A percentile compares a stretch with the other conserved stretches of the same genome.
These are phyloP conservation scores for Tetrax tetrax DNA, from an alignment of 2,113 vertebrate species.

Conservation along the genomic window DNA sequence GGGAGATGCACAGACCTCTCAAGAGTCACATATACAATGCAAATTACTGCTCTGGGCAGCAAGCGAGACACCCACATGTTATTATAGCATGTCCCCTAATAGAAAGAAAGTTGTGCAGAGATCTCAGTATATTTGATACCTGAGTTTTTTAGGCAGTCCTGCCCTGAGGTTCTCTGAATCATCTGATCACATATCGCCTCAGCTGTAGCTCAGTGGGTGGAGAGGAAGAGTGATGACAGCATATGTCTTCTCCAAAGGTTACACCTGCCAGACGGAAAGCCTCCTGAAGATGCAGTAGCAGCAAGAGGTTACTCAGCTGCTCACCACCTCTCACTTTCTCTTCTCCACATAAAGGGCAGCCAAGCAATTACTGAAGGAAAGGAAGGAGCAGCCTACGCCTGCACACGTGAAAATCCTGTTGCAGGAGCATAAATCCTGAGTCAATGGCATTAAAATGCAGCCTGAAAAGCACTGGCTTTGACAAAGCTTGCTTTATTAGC, in stretches of 20 bases:
- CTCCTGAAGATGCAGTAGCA: constrained; percentile 65
- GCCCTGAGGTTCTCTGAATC: background rate
- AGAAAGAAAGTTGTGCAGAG: background rate
- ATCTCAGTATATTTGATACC: background rate
- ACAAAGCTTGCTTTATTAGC: background rate
- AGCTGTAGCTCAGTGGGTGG: background rate
- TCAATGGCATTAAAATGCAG: constrained; percentile 26
- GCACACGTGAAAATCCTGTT: background rate
- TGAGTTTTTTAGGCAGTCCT: background rate
- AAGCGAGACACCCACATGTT: background rate
- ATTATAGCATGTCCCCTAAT: background rate
- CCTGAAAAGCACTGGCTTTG: constrained; percentile 7
- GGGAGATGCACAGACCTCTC: background rate
- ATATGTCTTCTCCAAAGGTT: constrained; percentile 64
- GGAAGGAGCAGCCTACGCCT: background rate
- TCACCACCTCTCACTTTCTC: constrained; percentile 43
- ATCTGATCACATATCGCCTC: background rate
- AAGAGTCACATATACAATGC: background rate
- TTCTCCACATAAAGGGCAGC: constrained; percentile 52
- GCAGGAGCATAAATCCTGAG: constrained; percentile 25
- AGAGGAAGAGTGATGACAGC: constrained; percentile 46
- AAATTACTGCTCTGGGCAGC: background rate
- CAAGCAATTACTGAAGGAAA: constrained; percentile 45
- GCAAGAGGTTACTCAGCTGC: constrained; percentile 55
- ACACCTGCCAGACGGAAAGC: constrained; percentile 59